Percentiles rank a stretch among this genome's conserved stretches.
Conservation (phyloP, 2,888 invertebrate genomes). For the Drosophila kuntzei region DNA sequence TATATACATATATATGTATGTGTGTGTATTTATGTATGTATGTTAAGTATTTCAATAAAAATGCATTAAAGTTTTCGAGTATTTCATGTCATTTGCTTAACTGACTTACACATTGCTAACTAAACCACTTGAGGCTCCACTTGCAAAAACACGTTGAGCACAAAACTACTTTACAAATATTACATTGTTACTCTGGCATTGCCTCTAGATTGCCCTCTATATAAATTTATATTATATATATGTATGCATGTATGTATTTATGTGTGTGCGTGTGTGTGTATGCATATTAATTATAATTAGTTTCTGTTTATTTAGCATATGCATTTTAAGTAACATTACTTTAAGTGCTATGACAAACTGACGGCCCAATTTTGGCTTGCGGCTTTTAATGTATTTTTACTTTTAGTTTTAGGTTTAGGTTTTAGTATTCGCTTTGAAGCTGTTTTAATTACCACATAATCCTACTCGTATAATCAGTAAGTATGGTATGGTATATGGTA, state of each 20-base stretch:
- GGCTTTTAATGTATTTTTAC: slow-evolving; percentile 45
- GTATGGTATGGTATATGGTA: slow-evolving; percentile 25
- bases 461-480: slow-evolving; percentile 43
- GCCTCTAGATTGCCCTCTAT: slow-evolving; percentile 53
- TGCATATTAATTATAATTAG: slow-evolving; percentile 44
- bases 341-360: slow-evolving; percentile 72
- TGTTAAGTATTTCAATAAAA: slow-evolving; percentile 66
- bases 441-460: slow-evolving; percentile 35
- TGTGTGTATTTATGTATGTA: slow-evolving; percentile 33
- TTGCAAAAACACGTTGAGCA: slow-evolving; percentile 56
- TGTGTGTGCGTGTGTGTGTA: slow-evolving; percentile 13
- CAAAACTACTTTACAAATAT: slow-evolving; percentile 73
- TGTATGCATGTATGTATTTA: slow-evolving; percentile 10
- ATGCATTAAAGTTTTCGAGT: slow-evolving; percentile 78
- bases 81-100: slow-evolving; percentile 72
- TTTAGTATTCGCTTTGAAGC: slow-evolving; percentile 52
- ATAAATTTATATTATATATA: slow-evolving; percentile 17
- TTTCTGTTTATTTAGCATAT: slow-evolving; percentile 39
- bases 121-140: slow-evolving; percentile 51
- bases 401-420: slow-evolving; percentile 11
- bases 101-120: slow-evolving; percentile 65
- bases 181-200: slow-evolving; percentile 65
- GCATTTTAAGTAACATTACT: slow-evolving; percentile 66
- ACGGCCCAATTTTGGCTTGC: slow-evolving; percentile 66
- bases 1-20: slow-evolving; percentile 32